phyloP scores from a whole-genome alignment of 1,140 invertebrate species.

The Solenopsis fugax region DNA sequence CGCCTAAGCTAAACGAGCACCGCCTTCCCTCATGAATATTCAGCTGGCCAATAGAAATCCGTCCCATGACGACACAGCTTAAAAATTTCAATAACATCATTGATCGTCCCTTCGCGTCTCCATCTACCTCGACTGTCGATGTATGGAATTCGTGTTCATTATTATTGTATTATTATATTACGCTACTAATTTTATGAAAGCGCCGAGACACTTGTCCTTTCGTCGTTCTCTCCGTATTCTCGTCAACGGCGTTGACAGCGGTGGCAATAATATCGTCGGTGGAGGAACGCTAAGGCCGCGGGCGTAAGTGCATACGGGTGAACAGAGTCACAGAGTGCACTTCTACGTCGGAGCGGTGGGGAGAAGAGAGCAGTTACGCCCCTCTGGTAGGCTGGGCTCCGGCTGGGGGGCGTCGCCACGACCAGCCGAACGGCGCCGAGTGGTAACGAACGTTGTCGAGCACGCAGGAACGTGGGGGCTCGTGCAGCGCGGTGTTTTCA shows the following conservation, averaged over 20 bases:
- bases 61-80: constrained; percentile 1
- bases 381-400: constrained; percentile 80
- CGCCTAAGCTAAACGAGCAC: constrained; percentile 38
- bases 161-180: neutral
- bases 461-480: constrained; percentile 79
- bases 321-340: constrained; percentile 14
- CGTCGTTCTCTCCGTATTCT: constrained; percentile 44
- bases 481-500: constrained; percentile 81
- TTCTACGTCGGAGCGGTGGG: constrained; percentile 37
- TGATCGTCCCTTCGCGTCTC: constrained; percentile 10
- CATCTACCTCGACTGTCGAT: neutral
- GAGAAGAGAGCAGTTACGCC: constrained; percentile 76
- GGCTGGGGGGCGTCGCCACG: constrained; percentile 75
- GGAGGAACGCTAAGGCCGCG: constrained; percentile 30
- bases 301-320: constrained; percentile 42
- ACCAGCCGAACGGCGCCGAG: constrained; percentile 59
- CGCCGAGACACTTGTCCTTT: neutral
- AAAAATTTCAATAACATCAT: constrained; percentile 52
- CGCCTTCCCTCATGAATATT: constrained; percentile 57
- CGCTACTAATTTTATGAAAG: constrained; percentile 11
- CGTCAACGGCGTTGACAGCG: constrained; percentile 51
- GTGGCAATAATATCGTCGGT: constrained; percentile 36
- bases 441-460: constrained; percentile 67
- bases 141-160: neutral
- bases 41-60: constrained; percentile 40